These are phyloP conservation scores for Trididemnum clinides DNA, from an alignment of 23 tunicate species.

Conservation along the genomic window DNA sequence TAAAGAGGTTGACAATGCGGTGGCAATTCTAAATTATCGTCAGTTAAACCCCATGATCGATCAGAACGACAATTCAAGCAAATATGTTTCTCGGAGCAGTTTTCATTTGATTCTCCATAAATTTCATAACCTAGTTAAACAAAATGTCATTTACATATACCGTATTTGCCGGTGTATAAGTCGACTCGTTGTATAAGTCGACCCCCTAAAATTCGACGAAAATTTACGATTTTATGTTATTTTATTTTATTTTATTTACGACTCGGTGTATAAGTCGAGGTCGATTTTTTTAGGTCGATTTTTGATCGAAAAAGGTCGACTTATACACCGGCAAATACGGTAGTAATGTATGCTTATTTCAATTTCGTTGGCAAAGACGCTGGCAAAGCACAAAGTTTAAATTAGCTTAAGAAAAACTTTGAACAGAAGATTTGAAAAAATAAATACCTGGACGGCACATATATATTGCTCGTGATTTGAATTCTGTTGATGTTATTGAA, in stretches of 20 bases:
- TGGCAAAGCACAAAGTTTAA: too few relatives aligned
- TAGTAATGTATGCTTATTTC: background rate
- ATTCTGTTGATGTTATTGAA: background rate
- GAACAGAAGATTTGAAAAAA: background rate
- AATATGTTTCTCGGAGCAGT: background rate
- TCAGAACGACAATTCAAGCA: conserved; percentile 37
- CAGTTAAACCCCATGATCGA: background rate
- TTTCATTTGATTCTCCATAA: conserved; percentile 32
- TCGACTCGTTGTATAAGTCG: too few relatives aligned
- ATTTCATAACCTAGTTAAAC: conserved; percentile 36
- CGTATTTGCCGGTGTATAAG: too few relatives aligned
- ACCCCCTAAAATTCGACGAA: too few relatives aligned
- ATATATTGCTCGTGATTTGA: background rate
- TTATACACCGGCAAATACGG: too few relatives aligned
- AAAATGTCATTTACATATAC: too few relatives aligned
- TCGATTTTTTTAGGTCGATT: too few relatives aligned
- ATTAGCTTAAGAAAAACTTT: background rate
- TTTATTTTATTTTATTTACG: too few relatives aligned
- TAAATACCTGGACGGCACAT: conserved; percentile 40
- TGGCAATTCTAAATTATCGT: background rate
- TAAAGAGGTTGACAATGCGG: conserved; percentile 19
- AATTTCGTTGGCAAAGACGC: too few relatives aligned
- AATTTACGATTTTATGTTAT: too few relatives aligned
- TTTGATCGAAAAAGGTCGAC: too few relatives aligned
- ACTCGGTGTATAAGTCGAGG: too few relatives aligned